phyloP scores from a whole-genome alignment of 2,888 invertebrate species.

The Eristalis tenax region DNA sequence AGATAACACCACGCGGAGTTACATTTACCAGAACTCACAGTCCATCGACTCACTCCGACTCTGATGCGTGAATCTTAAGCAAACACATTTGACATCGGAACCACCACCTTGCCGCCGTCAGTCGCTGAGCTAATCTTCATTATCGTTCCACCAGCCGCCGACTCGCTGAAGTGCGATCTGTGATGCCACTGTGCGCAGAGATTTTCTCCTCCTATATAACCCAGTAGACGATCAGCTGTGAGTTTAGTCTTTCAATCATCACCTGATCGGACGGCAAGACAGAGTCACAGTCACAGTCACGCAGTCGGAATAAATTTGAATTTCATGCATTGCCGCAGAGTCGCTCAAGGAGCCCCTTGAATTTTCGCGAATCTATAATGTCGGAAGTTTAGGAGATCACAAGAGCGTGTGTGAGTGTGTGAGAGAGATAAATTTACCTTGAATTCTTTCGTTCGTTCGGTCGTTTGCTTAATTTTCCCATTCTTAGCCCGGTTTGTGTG shows the following conservation, averaged over 20 bases:
- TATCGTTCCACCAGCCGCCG: not conserved
- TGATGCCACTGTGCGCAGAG: not conserved
- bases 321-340: constrained; percentile 50
- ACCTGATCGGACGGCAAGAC: constrained; percentile 21
- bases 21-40: not conserved
- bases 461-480: not conserved
- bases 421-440: not conserved
- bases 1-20: not conserved
- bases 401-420: not conserved
- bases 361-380: constrained; percentile 43
- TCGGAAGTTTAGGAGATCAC: constrained; percentile 28
- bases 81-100: not conserved
- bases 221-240: constrained; percentile 44
- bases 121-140: not conserved
- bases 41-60: not conserved
- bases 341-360: not conserved
- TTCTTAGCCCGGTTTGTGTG: not conserved
- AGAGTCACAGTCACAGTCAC: not conserved
- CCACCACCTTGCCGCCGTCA: not conserved
- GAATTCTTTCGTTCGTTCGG: not conserved
- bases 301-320: not conserved
- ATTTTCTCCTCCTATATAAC: constrained; percentile 47
- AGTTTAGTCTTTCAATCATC: constrained; percentile 43
- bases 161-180: not conserved
- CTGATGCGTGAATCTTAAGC: not conserved